Evolutionary conservation across 2,113 vertebrate genomes (phyloP), one percentile per base, ranked within the genome.

Genomic region (Seriola dumerili): DNA sequence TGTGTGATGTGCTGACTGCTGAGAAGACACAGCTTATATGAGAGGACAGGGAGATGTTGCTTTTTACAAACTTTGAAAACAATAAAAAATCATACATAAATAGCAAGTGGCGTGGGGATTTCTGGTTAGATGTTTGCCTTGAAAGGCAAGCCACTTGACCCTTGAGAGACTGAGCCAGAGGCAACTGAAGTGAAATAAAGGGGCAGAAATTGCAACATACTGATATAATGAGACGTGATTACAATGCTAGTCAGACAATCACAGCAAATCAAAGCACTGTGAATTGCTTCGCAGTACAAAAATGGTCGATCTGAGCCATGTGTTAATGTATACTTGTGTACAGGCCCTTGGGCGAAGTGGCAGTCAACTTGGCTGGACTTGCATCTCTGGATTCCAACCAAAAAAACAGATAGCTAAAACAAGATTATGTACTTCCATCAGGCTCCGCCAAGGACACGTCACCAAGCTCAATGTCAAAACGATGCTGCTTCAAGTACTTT

Each of bases 1-100:
- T 93, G 93, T 89, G 85, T 79, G 89, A 92, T 91, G 85, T 82
- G 91, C 88, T 83, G 87, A 93, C 85, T 85, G 84, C 71, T 80
- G 81, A 68, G 69, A 81, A 75, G 72, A 68, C 29, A 2, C 64
- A 36, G 76, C 61, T 73, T 67, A 57, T 71, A 87, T 67, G 48
- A 67, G 85, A 74, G 74, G 59, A 75, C 71, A 23, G 85, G 72
- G 67, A 87, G 64, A 75, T 42, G 40, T 8, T 69, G 48, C 29
- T 21, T 87, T 66, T 78, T 29, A 74, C 80, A 83, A 42, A 70
- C 59, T 42, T 78, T 72, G 52, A 86, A 82, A 38, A 38, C 29
- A 29, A 29, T 29, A 29, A 29, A 29, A 38, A 38, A 38, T 38
- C 7, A 38, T 38, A 58, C 21, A 5, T 4, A 0, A 36, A 63